A percentile compares a stretch with the other conserved stretches of the same genome.
phyloP scores from a whole-genome alignment of 1,140 invertebrate genomes.

The Vanessa tameamea region DNA sequence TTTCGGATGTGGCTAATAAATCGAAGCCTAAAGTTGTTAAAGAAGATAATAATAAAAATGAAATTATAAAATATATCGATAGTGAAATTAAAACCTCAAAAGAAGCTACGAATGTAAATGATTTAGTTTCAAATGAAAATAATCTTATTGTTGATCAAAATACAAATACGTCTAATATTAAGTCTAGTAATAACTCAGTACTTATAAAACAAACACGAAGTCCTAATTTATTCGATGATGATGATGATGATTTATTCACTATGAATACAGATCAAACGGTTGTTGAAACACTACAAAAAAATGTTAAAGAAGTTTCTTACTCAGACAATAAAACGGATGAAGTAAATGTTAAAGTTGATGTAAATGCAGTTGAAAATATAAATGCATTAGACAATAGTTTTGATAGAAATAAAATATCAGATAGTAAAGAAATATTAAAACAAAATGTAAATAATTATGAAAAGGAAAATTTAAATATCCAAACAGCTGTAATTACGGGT shows the following conservation, averaged over 20 bases:
- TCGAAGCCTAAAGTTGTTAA: constrained; percentile 4
- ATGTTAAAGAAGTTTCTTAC: not conserved
- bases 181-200: not conserved
- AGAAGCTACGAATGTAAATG: not conserved
- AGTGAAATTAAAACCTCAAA: constrained; percentile 1
- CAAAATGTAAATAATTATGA: not conserved
- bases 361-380: constrained; percentile 16
- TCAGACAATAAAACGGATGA: not conserved
- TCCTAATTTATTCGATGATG: constrained; percentile 55
- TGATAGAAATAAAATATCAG: not conserved
- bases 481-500: not conserved
- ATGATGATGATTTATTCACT: constrained; percentile 42
- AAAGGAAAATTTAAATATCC: not conserved
- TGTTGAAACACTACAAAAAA: not conserved
- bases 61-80: not conserved
- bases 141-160: not conserved
- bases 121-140: not conserved
- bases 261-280: not conserved
- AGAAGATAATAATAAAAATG: constrained; percentile 1
- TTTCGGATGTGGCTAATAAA: constrained; percentile 21
- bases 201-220: constrained; percentile 39
- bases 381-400: constrained; percentile 2
- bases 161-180: not conserved
- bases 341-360: constrained; percentile 4
- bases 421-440: not conserved